These are phyloP conservation scores for Sceliomorpha sp. DNA, from an alignment of 2,888 invertebrate species.

Conservation along the genomic window DNA sequence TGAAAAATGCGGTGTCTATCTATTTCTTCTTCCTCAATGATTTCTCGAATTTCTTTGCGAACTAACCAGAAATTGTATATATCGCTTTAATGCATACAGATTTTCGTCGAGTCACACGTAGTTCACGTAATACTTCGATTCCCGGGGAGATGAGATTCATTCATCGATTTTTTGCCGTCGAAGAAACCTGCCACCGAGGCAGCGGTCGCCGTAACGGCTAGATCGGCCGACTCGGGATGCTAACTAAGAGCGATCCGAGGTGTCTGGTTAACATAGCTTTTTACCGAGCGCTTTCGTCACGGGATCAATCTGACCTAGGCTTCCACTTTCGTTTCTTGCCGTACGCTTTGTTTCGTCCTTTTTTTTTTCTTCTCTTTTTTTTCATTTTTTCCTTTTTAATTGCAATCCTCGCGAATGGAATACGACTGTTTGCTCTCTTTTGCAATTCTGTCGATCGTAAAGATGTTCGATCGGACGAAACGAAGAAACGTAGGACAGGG, in stretches of 20 bases:
- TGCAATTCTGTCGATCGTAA: too few relatives aligned
- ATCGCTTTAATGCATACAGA: too few relatives aligned
- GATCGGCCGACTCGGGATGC: constrained; percentile 44
- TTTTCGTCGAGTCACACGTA: too few relatives aligned
- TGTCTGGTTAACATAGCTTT: constrained; percentile 57
- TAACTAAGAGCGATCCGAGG: constrained; percentile 54
- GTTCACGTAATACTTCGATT: constrained; percentile 63
- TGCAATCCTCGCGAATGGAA: too few relatives aligned
- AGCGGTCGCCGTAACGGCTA: constrained; percentile 42
- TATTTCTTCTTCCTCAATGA: too few relatives aligned
- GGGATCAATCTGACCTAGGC: constrained; percentile 52
- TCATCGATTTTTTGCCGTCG: constrained; percentile 70
- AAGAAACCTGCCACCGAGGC: constrained; percentile 50
- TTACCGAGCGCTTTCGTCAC: constrained; percentile 51
- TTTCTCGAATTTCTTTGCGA: too few relatives aligned
- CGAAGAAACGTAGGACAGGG: too few relatives aligned
- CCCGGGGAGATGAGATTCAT: constrained; percentile 68
- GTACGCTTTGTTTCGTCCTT: constrained; percentile 10
- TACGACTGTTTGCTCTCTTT: too few relatives aligned
- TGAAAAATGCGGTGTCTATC: too few relatives aligned
- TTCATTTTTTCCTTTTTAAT: constrained; percentile 6
- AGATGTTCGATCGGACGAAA: too few relatives aligned
- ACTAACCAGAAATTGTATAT: too few relatives aligned
- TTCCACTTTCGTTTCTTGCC: constrained; percentile 33
- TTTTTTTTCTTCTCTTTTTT: constrained; percentile 10